Evolutionary conservation across 2,797 vertebrate genomes (phyloP), one percentile per base, ranked within the genome.

Genomic region (Brachyalestes nurse): DNA sequence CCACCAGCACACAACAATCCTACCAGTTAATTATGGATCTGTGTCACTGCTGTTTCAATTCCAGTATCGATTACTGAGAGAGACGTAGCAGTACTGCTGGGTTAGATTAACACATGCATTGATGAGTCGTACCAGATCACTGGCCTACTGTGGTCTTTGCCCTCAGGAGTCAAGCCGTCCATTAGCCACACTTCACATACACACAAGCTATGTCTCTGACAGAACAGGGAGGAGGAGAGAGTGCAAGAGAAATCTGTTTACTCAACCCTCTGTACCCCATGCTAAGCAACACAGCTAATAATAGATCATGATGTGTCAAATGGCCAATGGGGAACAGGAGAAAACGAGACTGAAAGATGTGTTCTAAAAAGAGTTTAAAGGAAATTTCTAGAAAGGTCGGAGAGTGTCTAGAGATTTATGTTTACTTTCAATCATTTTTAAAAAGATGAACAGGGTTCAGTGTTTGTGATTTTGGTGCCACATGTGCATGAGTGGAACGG

Each of bases 261-360:
- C 85, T 89, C 87, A 78, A 77, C 91, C 86, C 84, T 82, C 60
- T 5, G 73, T 79, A 84, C 86, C 83, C 70, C 57, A 86, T 84
- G 83, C 90, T 92, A 88, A 92, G 92, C 89, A 84, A 87, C 86
- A 78, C 71, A 74, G 82, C 93, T 92, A 89, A 95, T 94, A 94
- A 95, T 95, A 95, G 94, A 94, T 75, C 55, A 62, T 87, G 91
- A 90, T 90, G 81, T 86, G 82, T 80, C 87, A 86, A 74, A 89
- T 82, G 79, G 80, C 75, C 88, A 90, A 81, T 89, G 86, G 89
- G 90, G 88, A 49, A 90, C 67, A 82, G 45, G 58, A 72, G 28
- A 79, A 49, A 79, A 49, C 72, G 57, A 77, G 71, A 49, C 60
- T 55, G 12, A 75, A 19, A 25, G 64, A 47, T n/a, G 23, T 8